A percentile compares a stretch with the other conserved stretches of the same genome.
phyloP scores from a whole-genome alignment of 2,888 invertebrate genomes.

The Eristalinus sepulchralis region DNA sequence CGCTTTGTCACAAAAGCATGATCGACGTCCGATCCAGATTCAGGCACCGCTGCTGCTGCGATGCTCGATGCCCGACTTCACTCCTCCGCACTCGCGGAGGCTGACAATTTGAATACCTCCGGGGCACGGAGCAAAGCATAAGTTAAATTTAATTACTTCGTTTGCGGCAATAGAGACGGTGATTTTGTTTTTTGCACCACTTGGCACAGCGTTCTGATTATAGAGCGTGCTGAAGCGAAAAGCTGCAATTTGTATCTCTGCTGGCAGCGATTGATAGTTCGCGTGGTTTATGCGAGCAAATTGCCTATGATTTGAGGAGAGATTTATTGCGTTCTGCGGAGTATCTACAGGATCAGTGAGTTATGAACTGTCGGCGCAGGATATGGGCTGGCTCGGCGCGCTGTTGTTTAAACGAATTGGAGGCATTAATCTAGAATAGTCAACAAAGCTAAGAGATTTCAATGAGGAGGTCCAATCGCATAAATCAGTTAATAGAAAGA shows the following conservation, averaged over 20 bases:
- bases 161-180: conserved; percentile 64
- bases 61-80: conserved; percentile 18
- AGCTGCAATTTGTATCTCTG: conserved; percentile 53
- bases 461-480: not conserved
- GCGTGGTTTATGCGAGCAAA: conserved; percentile 40
- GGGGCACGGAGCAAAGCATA: conserved; percentile 43
- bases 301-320: conserved; percentile 21
- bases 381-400: not conserved
- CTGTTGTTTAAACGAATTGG: not conserved
- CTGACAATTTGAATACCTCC: conserved; percentile 37
- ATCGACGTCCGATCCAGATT: conserved; percentile 46
- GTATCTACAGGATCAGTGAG: conserved; percentile 31
- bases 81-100: conserved; percentile 35
- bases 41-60: conserved; percentile 16
- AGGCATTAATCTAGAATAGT: not conserved
- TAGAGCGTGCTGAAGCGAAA: conserved; percentile 41
- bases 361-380: conserved; percentile 26
- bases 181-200: conserved; percentile 12
- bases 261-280: conserved; percentile 8
- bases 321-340: conserved; percentile 43
- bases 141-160: conserved; percentile 67
- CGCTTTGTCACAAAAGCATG: conserved; percentile 50
- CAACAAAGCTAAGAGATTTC: not conserved
- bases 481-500: not conserved
- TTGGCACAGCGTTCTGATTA: conserved; percentile 46